Base-by-base conservation (phyloP, 2,888 invertebrate species). In the Cantharis lateralis region DNA sequence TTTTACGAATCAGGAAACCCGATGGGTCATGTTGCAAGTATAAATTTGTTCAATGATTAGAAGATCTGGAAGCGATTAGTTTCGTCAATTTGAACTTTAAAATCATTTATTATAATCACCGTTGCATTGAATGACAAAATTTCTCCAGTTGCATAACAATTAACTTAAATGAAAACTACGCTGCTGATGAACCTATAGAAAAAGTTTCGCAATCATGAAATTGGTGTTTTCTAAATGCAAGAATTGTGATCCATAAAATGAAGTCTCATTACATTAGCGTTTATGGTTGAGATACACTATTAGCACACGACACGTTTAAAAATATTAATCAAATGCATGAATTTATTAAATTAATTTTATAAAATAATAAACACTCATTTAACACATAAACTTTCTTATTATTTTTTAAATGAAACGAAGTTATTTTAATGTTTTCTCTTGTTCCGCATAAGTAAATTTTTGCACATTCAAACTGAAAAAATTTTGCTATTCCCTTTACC, bases 381-480 rank as follows among this genome's bases (percentile, higher is more conserved):
- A 73, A 76, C 70, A 73, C 48, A 68, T 73, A 70, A 64, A 77
- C 77, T 77, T 77, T 77, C 77, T 71, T 71, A 28, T 24, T 15
- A n/a, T 68, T 70, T 68, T 68, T 71, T 75, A 78, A 69, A 24
- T 62, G 48, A 77, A 77, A 77, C 74, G 77, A 62, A 77, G 70
- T 20, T 66, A 76, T 75, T 75, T 61, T 70, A 68, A 48, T 71
- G 32, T 75, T 78, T 78, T 78, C 78, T 78, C 75, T 26, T 72
- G 78, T 78, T 78, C 78, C 71, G 74, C 78, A 75, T 74, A 78
- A 62, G 48, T 78, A 74, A 74, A 74, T 70, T 62, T 66, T 66
- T 75, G 75, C 71, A 71, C 15, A 20, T 64, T 64, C 70, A 74
- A 62, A 64, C 26, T 74, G 69, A 70, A 63, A 26, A 20, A 74